Percentiles rank a stretch among this genome's conserved stretches.
Evolutionary conservation across 2,888 invertebrate species (phyloP).

Genomic region (Anthophora plumipes): DNA sequence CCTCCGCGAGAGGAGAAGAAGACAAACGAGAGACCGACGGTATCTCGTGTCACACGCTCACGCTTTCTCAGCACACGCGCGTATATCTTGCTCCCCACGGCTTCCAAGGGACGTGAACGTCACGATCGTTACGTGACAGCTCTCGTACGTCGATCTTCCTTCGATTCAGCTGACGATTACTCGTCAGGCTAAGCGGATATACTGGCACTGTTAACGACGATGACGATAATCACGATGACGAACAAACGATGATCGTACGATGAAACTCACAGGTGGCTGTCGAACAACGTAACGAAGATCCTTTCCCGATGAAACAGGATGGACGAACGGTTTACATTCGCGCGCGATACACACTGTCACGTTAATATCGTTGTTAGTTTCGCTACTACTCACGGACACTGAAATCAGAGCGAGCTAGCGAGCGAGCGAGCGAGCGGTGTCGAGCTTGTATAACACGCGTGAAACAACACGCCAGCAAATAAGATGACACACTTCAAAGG

Average conservation of each 20-base stretch:
- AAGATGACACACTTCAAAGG: conserved; percentile 36
- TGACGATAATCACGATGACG: background rate
- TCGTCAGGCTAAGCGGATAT: background rate
- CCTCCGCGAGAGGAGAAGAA: conserved; percentile 43
- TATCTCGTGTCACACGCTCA: conserved; percentile 50
- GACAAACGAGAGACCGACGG: conserved; percentile 28
- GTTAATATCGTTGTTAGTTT: conserved; percentile 44
- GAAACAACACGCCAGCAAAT: conserved; percentile 1
- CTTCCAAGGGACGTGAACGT: conserved; percentile 28
- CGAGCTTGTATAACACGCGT: conserved; percentile 8
- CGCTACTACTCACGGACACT: conserved; percentile 33
- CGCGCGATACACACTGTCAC: conserved; percentile 57
- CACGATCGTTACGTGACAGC: conserved; percentile 26
- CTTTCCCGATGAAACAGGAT: background rate
- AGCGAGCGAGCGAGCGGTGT: no score
- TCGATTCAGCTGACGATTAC: conserved; percentile 2
- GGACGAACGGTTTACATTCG: conserved; percentile 49
- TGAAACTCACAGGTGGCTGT: conserved; percentile 14
- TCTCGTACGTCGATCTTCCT: conserved; percentile 7
- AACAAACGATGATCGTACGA: background rate
- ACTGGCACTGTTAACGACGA: conserved; percentile 17
- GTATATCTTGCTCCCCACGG: conserved; percentile 46
- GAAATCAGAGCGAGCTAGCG: conserved; percentile 24
- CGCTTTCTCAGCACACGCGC: conserved; percentile 61
- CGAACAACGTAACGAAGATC: background rate